Evolutionary conservation across 1,140 invertebrate genomes (phyloP).

Genomic region (Oreohelix idahoensis): DNA sequence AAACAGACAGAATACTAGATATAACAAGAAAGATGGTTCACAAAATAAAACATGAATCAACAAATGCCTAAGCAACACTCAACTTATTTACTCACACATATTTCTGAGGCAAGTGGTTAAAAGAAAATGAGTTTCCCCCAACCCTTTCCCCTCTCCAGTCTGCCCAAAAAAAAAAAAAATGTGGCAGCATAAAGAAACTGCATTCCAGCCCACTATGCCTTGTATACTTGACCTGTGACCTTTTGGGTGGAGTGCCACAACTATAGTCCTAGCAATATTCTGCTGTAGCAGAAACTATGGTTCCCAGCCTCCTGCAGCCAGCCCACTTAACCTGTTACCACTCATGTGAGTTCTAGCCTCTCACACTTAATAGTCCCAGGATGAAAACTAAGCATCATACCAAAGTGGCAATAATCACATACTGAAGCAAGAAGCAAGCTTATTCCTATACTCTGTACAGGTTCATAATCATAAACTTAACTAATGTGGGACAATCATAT

Average conservation of each 20-base stretch:
- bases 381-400: not conserved
- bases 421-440: no score
- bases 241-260: conserved; percentile 17
- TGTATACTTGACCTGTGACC: not conserved
- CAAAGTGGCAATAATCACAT: no score
- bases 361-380: not conserved
- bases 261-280: not conserved
- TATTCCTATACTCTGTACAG: no score
- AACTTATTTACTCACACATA: not conserved
- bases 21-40: no score
- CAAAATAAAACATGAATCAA: no score
- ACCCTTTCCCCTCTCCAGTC: not conserved
- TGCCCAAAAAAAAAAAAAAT: not conserved
- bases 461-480: no score
- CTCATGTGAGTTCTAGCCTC: not conserved
- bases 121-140: no score
- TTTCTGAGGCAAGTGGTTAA: no score
- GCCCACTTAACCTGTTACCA: not conserved
- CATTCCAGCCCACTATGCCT: not conserved
- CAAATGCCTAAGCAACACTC: not conserved
- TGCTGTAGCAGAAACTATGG: not conserved
- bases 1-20: no score
- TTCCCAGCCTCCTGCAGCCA: not conserved
- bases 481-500: no score
- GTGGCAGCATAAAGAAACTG: not conserved